These are phyloP conservation scores for Chrysodeixis includens DNA, from an alignment of 2,888 invertebrate genomes.

Conservation along the genomic window DNA sequence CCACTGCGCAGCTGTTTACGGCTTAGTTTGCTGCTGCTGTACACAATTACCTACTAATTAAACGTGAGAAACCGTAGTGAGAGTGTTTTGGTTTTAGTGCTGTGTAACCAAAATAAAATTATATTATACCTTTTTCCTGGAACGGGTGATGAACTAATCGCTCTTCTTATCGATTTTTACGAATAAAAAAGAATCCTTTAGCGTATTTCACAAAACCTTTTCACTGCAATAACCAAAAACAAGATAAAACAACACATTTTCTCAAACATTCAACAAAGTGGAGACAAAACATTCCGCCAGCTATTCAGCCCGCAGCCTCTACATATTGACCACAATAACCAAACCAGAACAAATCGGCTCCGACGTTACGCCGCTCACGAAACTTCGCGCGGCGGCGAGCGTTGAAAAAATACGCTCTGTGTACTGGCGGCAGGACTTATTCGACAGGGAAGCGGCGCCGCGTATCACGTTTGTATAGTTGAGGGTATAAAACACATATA, in stretches of 20 bases:
- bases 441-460: not conserved
- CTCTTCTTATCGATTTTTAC: too few species aligned
- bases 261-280: not conserved
- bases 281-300: not conserved
- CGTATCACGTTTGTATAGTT: not conserved
- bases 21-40: not conserved
- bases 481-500: not conserved
- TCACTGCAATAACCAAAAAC: too few species aligned
- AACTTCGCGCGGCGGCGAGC: not conserved
- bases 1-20: not conserved
- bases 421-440: not conserved
- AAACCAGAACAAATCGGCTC: not conserved
- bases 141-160: too few species aligned
- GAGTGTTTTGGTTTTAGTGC: too few species aligned
- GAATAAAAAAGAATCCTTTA: too few species aligned
- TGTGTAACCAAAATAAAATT: too few species aligned
- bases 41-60: not conserved
- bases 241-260: not conserved
- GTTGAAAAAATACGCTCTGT: not conserved
- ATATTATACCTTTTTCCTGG: too few species aligned
- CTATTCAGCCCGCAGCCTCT: not conserved
- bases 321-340: constrained; percentile 4
- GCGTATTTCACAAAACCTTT: too few species aligned
- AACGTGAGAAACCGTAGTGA: not conserved
- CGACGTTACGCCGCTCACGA: not conserved